Conservation (phyloP, 2,113 vertebrate genomes). For the Struthidea cinerea region DNA sequence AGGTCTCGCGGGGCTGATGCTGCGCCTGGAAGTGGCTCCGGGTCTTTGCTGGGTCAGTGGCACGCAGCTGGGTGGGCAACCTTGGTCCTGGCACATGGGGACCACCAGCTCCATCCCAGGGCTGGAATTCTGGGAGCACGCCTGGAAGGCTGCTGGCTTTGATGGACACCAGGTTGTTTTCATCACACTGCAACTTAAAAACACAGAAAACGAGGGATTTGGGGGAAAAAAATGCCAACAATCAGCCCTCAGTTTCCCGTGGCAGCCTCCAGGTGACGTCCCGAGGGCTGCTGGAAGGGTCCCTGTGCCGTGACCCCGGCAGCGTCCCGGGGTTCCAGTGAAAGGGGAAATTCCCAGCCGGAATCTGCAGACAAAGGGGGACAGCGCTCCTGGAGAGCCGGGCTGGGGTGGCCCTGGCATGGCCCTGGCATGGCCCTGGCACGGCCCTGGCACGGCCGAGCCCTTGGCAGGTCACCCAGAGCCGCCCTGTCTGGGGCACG, state of each 20-base stretch:
- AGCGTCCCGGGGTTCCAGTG: accelerated
- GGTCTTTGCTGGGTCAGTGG: accelerated
- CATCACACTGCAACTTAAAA: neutral
- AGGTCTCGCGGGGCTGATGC: neutral
- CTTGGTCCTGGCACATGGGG: accelerated
- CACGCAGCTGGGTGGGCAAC: accelerated
- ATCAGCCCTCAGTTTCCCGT: accelerated
- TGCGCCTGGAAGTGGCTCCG: accelerated
- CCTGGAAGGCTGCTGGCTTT: neutral
- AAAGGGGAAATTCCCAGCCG: neutral
- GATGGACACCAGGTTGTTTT: neutral
- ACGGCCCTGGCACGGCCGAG: neutral
- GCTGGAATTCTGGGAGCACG: neutral
- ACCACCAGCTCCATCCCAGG: neutral
- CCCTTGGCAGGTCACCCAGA: neutral
- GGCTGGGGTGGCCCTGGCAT: neutral
- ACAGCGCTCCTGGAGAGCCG: neutral
- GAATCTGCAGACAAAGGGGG: neutral
- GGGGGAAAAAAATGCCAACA: accelerated
- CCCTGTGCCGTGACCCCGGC: neutral
- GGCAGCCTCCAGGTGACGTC: neutral
- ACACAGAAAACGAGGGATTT: neutral
- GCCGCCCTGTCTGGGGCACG: accelerated
- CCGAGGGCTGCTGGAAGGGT: neutral
- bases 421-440: neutral